Evolutionary conservation across 2,113 vertebrate genomes (phyloP), one percentile per base, ranked within the genome.

Genomic region (Cromileptes altivelis): DNA sequence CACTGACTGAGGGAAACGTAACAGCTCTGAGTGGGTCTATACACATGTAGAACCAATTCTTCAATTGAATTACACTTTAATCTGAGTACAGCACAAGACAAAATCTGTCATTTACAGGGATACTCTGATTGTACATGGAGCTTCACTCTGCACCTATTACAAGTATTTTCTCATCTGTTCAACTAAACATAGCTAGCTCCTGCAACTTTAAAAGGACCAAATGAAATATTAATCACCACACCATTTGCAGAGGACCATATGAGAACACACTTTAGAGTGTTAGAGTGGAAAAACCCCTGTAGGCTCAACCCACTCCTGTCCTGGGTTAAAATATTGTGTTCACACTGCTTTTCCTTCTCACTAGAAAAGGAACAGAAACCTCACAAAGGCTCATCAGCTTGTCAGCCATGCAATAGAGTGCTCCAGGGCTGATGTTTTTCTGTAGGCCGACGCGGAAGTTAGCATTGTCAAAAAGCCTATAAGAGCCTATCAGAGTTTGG

Each of bases 161-260:
- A 69, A 56, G 53, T 71, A 50, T 78, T 73, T 78, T 64, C 17
- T 42, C 42, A 76, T 15, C 71, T 42, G 9, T 63, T 68, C 87
- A 62, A 78, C 87, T 86, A 86, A 92, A 90, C 84, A 87, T 64
- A 89, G 82, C 62, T 47, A 18, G 47, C 78, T 81, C 82, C 49
- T 62, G 79, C 89, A 85, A 88, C 76, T 92, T 90, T 89, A 81
- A 90, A 90, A 85, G 89, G 89, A 21, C 61, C 79, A 74, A 70
- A 92, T 95, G 78, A 95, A 95, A 94, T 94, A 95, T 96, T 94
- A 88, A 95, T 92, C 74, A 81, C 86, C 84, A 78, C 90, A 90
- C 89, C 92, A 91, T 92, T 94, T 95, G 80, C 88, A 85, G 75
- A 90, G 83, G 30, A 76, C 79, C 88, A 86, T 90, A 88, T 80